phyloP scores from a whole-genome alignment of 2,888 invertebrate species.

The Hofmannophila pseudospretella region DNA sequence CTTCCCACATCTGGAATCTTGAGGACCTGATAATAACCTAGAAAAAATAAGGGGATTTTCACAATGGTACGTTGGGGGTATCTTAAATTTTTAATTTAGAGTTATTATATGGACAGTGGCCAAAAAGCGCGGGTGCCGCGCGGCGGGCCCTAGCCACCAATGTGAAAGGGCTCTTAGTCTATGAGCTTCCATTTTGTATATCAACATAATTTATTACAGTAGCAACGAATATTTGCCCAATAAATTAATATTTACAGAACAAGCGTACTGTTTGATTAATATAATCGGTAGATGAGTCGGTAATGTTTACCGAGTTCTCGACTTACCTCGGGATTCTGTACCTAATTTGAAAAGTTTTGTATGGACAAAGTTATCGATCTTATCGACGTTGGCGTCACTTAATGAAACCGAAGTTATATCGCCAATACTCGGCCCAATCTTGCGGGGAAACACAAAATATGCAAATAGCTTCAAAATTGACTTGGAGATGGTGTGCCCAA shows the following conservation, averaged over 20 bases:
- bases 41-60: no score
- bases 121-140: no score
- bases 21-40: no score
- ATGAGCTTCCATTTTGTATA: no score
- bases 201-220: no score
- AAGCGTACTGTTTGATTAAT: neutral
- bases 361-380: constrained; percentile 13
- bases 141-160: no score
- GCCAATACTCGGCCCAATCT: constrained; percentile 20
- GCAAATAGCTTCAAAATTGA: constrained; percentile 59
- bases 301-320: neutral
- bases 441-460: constrained; percentile 50
- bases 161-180: no score
- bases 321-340: constrained; percentile 7
- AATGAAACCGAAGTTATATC: constrained; percentile 13
- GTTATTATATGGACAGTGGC: no score
- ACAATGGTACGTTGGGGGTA: no score
- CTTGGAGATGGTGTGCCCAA: constrained; percentile 34
- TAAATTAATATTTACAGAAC: neutral
- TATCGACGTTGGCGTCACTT: constrained; percentile 7
- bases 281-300: neutral
- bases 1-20: no score
- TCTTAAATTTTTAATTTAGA: no score
- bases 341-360: constrained; percentile 19
- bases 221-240: no score